These are phyloP conservation scores for Malachius bipustulatus DNA, from an alignment of 2,888 invertebrate species.

Conservation along the genomic window DNA sequence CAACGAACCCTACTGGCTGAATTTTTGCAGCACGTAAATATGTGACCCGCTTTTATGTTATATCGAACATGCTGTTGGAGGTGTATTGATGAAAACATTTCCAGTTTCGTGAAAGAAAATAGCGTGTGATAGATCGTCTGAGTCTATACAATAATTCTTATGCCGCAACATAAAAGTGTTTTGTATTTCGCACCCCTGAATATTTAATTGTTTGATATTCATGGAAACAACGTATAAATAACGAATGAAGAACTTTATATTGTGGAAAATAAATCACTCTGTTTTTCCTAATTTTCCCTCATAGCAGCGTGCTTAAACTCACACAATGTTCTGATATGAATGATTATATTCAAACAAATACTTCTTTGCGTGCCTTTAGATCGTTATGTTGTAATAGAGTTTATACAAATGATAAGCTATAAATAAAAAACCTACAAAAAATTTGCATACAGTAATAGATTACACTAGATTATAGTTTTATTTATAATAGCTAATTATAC, in stretches of 20 bases:
- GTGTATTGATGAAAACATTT: not conserved
- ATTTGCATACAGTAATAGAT: conserved; percentile 1
- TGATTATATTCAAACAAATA: conserved; percentile 2
- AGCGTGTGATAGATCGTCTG: not conserved
- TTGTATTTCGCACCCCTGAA: not conserved
- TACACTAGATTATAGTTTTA: not conserved
- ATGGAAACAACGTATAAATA: conserved; percentile 1
- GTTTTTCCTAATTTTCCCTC: not conserved
- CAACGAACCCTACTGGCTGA: too few relatives aligned
- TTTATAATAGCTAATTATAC: too few relatives aligned
- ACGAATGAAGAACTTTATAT: conserved; percentile 2
- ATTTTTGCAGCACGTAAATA: too few relatives aligned
- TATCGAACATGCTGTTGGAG: too few relatives aligned
- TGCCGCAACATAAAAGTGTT: not conserved
- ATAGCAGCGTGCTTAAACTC: conserved; percentile 1
- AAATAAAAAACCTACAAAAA: conserved; percentile 1
- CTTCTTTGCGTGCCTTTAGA: not conserved
- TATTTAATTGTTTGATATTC: conserved; percentile 2
- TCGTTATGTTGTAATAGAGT: conserved; percentile 1
- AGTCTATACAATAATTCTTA: conserved; percentile 1
- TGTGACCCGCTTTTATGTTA: too few relatives aligned
- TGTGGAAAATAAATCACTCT: not conserved
- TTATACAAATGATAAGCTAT: not conserved
- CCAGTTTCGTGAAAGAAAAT: not conserved
- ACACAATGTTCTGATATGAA: conserved; percentile 2